A percentile compares a stretch with the other conserved stretches of the same genome.
Conservation (phyloP, 2,113 vertebrate genomes). For the Bostrychus sinensis region DNA sequence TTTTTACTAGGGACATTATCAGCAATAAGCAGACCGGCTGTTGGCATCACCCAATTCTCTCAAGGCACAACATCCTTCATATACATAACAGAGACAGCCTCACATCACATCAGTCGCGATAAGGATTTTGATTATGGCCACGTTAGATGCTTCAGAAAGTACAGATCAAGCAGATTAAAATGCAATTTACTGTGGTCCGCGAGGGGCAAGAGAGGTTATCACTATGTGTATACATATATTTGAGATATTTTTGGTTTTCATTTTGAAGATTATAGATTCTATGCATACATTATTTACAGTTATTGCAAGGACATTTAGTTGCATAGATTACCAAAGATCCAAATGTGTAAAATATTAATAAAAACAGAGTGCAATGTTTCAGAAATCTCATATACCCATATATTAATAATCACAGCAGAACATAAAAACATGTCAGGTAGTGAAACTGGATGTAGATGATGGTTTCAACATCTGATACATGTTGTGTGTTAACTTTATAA, state of each 20-base stretch:
- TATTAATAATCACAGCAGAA: too few relatives aligned
- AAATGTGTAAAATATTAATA: too few relatives aligned
- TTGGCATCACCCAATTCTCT: conserved; percentile 27
- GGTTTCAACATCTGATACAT: too few relatives aligned
- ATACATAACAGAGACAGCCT: background rate
- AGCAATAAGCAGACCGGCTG: conserved; percentile 47
- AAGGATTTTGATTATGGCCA: conserved; percentile 27
- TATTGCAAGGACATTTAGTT: background rate
- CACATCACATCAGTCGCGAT: conserved; percentile 31
- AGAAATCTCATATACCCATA: too few relatives aligned
- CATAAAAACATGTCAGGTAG: too few relatives aligned
- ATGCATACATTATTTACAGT: background rate
- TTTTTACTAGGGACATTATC: conserved; percentile 48
- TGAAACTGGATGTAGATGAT: too few relatives aligned
- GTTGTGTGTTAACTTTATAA: too few relatives aligned
- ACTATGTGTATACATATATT: background rate
- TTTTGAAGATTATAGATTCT: background rate
- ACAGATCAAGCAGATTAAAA: conserved; percentile 20
- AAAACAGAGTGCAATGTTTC: too few relatives aligned
- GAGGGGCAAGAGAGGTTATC: background rate
- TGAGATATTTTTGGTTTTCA: too few relatives aligned
- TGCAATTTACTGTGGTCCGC: background rate
- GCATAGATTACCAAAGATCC: too few relatives aligned
- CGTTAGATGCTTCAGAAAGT: conserved; percentile 20
- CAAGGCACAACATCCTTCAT: conserved; percentile 8